Conservation (phyloP, 1,140 invertebrate species). For the Drusus annulatus region DNA sequence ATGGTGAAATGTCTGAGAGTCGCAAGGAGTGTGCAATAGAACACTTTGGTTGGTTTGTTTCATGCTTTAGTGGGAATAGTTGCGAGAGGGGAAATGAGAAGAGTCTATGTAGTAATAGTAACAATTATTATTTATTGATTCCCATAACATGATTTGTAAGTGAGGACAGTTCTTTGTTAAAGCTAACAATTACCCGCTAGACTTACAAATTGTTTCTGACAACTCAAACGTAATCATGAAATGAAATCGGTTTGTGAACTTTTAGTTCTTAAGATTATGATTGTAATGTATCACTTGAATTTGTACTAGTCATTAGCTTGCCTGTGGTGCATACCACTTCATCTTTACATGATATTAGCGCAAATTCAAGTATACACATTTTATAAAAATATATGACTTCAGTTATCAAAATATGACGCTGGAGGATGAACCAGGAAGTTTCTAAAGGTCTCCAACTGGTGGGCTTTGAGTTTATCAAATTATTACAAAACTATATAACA, state of each 20-base stretch:
- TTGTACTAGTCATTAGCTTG: conserved; percentile 24
- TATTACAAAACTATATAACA: conserved; percentile 27
- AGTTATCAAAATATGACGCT: conserved; percentile 22
- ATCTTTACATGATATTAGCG: conserved; percentile 4
- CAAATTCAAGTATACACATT: conserved; percentile 39
- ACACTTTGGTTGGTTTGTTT: conserved; percentile 8
- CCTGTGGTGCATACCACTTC: neutral
- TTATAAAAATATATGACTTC: conserved; percentile 29
- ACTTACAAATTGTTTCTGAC: neutral
- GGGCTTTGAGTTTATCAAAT: neutral
- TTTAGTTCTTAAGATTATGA: conserved; percentile 34
- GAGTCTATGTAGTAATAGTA: conserved; percentile 46
- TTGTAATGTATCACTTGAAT: conserved; percentile 28
- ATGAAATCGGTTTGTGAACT: conserved; percentile 23
- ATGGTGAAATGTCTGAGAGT: conserved; percentile 50
- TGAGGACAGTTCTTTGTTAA: conserved; percentile 16
- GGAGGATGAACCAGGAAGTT: neutral
- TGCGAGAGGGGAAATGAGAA: conserved; percentile 40
- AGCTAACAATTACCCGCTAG: neutral
- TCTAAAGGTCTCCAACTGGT: neutral
- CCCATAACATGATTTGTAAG: conserved; percentile 34
- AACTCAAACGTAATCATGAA: conserved; percentile 1
- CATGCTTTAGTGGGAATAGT: conserved; percentile 42
- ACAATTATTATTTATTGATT: conserved; percentile 47
- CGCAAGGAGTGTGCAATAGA: conserved; percentile 12